These are phyloP conservation scores for Apamea sordens DNA, from an alignment of 2,888 invertebrate genomes.

Conservation along the genomic window DNA sequence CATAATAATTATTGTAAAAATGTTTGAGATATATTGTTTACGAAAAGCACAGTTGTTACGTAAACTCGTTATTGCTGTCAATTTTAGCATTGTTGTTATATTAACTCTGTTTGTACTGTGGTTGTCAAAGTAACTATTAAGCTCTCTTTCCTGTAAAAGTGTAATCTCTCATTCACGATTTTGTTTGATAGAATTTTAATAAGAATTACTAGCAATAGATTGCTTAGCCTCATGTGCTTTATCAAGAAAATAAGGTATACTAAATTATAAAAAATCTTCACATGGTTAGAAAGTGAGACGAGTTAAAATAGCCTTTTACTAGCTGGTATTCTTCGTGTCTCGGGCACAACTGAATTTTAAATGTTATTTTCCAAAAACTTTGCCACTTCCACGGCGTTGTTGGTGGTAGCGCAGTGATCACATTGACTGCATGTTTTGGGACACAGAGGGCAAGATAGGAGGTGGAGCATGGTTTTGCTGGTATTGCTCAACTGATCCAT, in stretches of 20 bases:
- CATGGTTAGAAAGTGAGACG: not conserved
- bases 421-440: no score
- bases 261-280: not conserved
- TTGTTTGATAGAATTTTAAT: not conserved
- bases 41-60: conserved; percentile 3
- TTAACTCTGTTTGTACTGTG: not conserved
- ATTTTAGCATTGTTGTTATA: conserved; percentile 12
- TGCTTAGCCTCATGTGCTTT: no score
- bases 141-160: not conserved
- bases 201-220: not conserved
- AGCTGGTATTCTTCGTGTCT: no score
- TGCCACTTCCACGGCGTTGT: no score
- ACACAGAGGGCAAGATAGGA: no score
- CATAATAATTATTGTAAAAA: conserved; percentile 15
- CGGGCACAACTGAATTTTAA: no score
- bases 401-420: no score
- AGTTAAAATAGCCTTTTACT: no score
- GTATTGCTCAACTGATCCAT: no score
- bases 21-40: conserved; percentile 19
- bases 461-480: no score
- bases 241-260: no score
- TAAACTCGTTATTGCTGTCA: not conserved
- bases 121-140: conserved; percentile 3
- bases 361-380: no score
- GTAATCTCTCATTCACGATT: not conserved